phyloP scores from a whole-genome alignment of 2,113 vertebrate species.

The Cinclus mexicanus region DNA sequence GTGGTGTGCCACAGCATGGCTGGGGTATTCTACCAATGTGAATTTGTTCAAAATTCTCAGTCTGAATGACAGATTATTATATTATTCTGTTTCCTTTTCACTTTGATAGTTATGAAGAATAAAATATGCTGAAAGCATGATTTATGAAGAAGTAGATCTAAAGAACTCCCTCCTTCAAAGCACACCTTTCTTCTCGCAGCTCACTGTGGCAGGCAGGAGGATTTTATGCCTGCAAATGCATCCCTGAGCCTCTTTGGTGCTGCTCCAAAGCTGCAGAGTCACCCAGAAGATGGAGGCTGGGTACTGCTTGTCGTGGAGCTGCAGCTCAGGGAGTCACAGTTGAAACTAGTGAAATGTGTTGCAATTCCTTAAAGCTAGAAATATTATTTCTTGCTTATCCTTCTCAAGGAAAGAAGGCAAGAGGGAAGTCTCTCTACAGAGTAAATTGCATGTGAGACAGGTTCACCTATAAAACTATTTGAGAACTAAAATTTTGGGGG shows the following conservation, averaged over 20 bases:
- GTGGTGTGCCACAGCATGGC: neutral
- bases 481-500: neutral
- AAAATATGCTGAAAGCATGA: constrained; percentile 26
- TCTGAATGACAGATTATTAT: neutral
- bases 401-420: neutral
- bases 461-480: neutral
- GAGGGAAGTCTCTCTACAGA: neutral
- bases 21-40: neutral
- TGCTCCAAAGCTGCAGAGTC: neutral
- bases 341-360: neutral
- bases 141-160: constrained; percentile 20
- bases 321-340: neutral
- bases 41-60: neutral
- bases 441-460: neutral
- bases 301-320: neutral
- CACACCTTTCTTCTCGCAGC: neutral
- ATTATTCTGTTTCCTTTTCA: neutral
- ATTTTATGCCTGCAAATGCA: neutral
- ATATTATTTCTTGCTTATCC: neutral
- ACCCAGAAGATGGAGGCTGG: neutral
- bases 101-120: constrained; percentile 12
- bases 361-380: neutral
- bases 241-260: neutral
- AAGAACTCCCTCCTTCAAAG: constrained; percentile 12
- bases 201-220: neutral